These are phyloP conservation scores for Lomographa bimaculata DNA, from an alignment of 2,888 invertebrate species.

Conservation along the genomic window DNA sequence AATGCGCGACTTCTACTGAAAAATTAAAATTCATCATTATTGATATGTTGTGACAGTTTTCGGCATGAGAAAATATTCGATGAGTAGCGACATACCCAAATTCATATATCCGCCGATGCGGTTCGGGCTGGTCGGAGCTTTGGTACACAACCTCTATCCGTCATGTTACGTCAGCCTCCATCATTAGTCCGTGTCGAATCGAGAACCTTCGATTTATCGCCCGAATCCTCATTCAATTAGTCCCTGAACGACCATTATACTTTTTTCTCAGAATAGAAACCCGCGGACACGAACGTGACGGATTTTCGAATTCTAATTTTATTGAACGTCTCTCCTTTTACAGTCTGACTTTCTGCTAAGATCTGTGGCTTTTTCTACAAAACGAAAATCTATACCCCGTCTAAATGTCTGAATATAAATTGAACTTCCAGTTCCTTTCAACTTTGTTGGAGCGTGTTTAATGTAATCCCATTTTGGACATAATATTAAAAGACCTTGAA, in stretches of 20 bases:
- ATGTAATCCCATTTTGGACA: slow-evolving; percentile 1
- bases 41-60: too few relatives aligned
- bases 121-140: too few relatives aligned
- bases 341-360: slow-evolving; percentile 4
- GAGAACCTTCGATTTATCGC: slow-evolving; percentile 8
- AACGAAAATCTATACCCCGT: slow-evolving; percentile 7
- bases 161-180: neutral
- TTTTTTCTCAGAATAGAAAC: slow-evolving; percentile 6
- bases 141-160: too few relatives aligned
- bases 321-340: slow-evolving; percentile 21
- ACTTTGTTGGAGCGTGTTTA: neutral
- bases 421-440: neutral
- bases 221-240: slow-evolving; percentile 19
- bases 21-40: too few relatives aligned
- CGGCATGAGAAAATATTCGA: too few relatives aligned
- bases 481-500: slow-evolving; percentile 10
- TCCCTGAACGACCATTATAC: slow-evolving; percentile 1
- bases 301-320: slow-evolving; percentile 24
- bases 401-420: neutral
- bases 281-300: slow-evolving; percentile 12
- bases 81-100: too few relatives aligned
- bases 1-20: too few relatives aligned
- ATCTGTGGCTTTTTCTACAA: neutral
- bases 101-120: too few relatives aligned
- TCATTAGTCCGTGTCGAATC: slow-evolving; percentile 8